These are phyloP conservation scores for Phalangium opilio DNA, from an alignment of 2,888 invertebrate species.

Conservation along the genomic window DNA sequence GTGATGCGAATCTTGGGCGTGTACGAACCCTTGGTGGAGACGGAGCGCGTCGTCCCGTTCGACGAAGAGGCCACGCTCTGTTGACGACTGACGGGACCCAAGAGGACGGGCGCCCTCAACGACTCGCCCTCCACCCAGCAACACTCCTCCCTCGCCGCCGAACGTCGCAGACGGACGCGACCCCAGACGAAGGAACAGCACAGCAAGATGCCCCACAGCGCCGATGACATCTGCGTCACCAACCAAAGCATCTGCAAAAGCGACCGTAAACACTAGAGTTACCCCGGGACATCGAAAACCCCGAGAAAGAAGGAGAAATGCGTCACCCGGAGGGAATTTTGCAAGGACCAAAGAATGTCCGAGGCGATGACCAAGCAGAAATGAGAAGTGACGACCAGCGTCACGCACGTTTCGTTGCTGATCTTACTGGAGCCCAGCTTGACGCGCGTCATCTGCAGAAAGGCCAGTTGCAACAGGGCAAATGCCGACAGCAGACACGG, in stretches of 20 bases:
- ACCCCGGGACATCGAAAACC: neutral
- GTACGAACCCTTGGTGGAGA: conserved; percentile 37
- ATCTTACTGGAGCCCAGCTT: conserved; percentile 38
- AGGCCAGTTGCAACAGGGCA: conserved; percentile 41
- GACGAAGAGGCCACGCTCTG: neutral
- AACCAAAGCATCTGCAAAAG: conserved; percentile 33
- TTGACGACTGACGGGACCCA: conserved; percentile 25
- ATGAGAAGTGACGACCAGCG: conserved; percentile 38
- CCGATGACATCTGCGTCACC: conserved; percentile 38
- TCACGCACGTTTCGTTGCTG: conserved; percentile 37
- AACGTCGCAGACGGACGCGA: conserved; percentile 36
- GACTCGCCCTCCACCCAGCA: too few relatives aligned
- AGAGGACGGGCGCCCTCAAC: conserved; percentile 31
- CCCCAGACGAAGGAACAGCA: conserved; percentile 41
- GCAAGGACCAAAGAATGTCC: conserved; percentile 35
- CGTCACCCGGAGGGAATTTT: conserved; percentile 24
- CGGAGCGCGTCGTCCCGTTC: conserved; percentile 30
- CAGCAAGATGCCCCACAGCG: conserved; percentile 39
- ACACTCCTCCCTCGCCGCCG: conserved; percentile 21
- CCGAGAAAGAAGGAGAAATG: neutral
- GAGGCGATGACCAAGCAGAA: conserved; percentile 38
- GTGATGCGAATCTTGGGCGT: conserved; percentile 34
- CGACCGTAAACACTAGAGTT: too few relatives aligned
- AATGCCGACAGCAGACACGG: conserved; percentile 43
- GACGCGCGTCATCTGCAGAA: conserved; percentile 40